Evolutionary conservation across 2,888 invertebrate species (phyloP).

Genomic region (Sclerodermus sp.): DNA sequence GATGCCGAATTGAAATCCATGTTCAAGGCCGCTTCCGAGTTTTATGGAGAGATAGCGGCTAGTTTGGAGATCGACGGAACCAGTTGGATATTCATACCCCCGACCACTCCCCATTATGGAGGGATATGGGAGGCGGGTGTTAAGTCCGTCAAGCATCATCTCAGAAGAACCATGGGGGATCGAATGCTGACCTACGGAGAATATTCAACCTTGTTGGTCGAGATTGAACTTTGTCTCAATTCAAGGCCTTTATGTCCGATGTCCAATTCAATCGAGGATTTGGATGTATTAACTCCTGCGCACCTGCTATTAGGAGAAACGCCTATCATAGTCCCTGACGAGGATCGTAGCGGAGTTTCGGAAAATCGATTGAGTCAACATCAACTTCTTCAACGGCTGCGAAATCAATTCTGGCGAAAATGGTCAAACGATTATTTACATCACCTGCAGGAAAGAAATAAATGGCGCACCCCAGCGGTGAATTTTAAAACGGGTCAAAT

Average conservation of each 20-base stretch:
- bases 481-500: not conserved
- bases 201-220: conserved; percentile 17
- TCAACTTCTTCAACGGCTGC: not conserved
- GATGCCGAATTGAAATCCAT: not conserved
- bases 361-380: not conserved
- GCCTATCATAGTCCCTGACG: not conserved
- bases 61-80: conserved; percentile 12
- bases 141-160: conserved; percentile 30
- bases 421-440: not conserved
- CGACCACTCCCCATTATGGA: conserved; percentile 31
- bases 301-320: not conserved
- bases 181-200: conserved; percentile 25
- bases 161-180: conserved; percentile 23
- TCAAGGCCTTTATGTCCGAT: conserved; percentile 20
- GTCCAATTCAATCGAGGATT: not conserved
- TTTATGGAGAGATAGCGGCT: too few species aligned
- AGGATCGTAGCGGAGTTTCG: too few species aligned
- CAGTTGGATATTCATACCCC: conserved; percentile 36
- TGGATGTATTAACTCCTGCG: not conserved
- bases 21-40: not conserved
- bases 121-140: conserved; percentile 36
- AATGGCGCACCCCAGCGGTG: not conserved
- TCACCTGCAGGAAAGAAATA: not conserved
- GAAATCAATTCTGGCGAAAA: not conserved
- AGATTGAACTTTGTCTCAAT: conserved; percentile 29